Conservation (phyloP, 2,888 invertebrate species). For the Harpalus rufipes region DNA sequence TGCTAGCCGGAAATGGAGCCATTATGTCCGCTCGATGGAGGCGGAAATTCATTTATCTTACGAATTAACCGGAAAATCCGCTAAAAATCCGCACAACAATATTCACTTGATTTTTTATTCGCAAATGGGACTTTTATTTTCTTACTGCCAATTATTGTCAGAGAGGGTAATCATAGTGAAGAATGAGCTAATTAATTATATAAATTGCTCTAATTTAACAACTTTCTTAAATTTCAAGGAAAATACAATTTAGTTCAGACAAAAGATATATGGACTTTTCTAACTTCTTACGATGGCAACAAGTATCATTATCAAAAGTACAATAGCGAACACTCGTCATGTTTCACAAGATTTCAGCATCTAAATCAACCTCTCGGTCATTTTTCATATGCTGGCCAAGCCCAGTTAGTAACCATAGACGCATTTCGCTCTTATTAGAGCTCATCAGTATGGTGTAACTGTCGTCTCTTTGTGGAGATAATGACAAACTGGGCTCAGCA, state of each 20-base stretch:
- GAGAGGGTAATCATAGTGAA: background rate
- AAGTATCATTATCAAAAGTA: no score
- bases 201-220: background rate
- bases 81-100: constrained; percentile 20
- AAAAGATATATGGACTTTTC: background rate
- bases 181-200: background rate
- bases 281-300: no score
- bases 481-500: no score
- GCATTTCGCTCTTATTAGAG: no score
- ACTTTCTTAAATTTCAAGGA: background rate
- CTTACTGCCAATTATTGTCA: background rate
- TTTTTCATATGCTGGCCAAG: no score
- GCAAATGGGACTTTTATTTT: background rate
- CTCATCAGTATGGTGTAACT: no score
- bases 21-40: constrained; percentile 61
- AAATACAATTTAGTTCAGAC: background rate
- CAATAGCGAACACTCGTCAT: no score
- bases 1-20: constrained; percentile 53
- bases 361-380: no score
- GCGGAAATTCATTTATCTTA: constrained; percentile 61
- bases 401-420: no score
- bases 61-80: constrained; percentile 62
- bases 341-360: no score
- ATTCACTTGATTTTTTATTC: constrained; percentile 3
- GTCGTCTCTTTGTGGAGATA: no score